Percentiles rank a stretch among this genome's conserved stretches.
Conservation (phyloP, 35 echinoderm and acorn worm species). For the Acanthaster planci region DNA sequence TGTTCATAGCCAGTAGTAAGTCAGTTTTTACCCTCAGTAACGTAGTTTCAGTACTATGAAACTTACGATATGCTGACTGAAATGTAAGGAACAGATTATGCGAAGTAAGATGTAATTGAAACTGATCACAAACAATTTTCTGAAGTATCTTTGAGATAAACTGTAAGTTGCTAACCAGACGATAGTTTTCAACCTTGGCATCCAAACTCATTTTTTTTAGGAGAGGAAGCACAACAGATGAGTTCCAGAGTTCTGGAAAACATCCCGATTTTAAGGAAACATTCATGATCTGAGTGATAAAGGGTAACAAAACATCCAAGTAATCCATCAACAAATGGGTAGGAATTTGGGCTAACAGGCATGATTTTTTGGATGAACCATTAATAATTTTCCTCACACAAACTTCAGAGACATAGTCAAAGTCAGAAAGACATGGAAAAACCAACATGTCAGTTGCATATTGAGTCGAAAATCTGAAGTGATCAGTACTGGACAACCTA, state of each 20-base stretch:
- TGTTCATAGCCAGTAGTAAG: background rate
- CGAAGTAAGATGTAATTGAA: background rate
- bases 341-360: background rate
- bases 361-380: background rate
- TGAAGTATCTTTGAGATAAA: background rate
- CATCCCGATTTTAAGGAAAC: background rate
- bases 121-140: background rate
- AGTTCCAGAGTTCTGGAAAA: background rate
- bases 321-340: background rate
- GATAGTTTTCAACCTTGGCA: background rate
- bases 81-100: background rate
- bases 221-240: background rate
- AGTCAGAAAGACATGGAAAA: slow-evolving; percentile 6
- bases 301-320: slow-evolving; percentile 2
- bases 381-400: background rate
- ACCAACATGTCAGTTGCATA: background rate
- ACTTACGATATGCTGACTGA: background rate
- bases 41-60: background rate
- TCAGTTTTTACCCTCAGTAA: background rate
- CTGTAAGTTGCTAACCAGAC: background rate
- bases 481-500: background rate
- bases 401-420: background rate
- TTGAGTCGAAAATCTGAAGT: background rate
- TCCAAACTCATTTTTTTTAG: background rate
- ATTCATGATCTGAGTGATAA: background rate